phyloP scores from a whole-genome alignment of 1,140 invertebrate genomes.

The Araneus ventricosus region DNA sequence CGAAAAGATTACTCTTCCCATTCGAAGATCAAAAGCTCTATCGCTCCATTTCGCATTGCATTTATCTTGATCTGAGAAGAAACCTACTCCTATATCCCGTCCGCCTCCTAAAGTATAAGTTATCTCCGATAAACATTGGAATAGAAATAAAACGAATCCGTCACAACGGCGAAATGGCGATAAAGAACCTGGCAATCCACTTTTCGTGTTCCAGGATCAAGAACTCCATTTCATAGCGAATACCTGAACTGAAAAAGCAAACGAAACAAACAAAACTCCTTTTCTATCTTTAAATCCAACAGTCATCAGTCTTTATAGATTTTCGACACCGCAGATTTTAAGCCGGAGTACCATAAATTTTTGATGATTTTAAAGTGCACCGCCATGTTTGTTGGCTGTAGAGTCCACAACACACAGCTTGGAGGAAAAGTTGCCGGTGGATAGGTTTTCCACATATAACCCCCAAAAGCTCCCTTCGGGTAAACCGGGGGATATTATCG shows the following conservation, averaged over 20 bases:
- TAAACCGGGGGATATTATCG: constrained; percentile 62
- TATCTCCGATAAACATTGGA: constrained; percentile 51
- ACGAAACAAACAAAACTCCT: constrained; percentile 1
- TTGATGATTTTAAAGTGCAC: constrained; percentile 75
- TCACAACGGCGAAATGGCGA: constrained; percentile 62
- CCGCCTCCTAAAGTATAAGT: constrained; percentile 44
- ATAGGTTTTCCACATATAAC: constrained; percentile 49
- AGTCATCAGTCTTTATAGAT: constrained; percentile 75
- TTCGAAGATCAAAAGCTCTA: not conserved
- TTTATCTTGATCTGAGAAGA: constrained; percentile 65
- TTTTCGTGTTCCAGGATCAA: constrained; percentile 51
- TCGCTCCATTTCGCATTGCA: constrained; percentile 24
- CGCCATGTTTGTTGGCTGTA: constrained; percentile 61
- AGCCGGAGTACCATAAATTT: constrained; percentile 71
- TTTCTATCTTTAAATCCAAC: constrained; percentile 69
- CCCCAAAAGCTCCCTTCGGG: constrained; percentile 42
- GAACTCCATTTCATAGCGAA: constrained; percentile 48
- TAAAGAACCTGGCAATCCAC: constrained; percentile 68
- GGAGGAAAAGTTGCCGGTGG: constrained; percentile 30
- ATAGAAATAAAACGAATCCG: constrained; percentile 72
- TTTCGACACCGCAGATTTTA: constrained; percentile 74
- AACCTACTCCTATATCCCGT: constrained; percentile 38
- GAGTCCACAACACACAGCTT: constrained; percentile 55
- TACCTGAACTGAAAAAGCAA: not conserved
- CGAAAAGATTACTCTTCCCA: constrained; percentile 9